Conservation (phyloP, 35 echinoderm and acorn worm species). For the Lytechinus variegatus region DNA sequence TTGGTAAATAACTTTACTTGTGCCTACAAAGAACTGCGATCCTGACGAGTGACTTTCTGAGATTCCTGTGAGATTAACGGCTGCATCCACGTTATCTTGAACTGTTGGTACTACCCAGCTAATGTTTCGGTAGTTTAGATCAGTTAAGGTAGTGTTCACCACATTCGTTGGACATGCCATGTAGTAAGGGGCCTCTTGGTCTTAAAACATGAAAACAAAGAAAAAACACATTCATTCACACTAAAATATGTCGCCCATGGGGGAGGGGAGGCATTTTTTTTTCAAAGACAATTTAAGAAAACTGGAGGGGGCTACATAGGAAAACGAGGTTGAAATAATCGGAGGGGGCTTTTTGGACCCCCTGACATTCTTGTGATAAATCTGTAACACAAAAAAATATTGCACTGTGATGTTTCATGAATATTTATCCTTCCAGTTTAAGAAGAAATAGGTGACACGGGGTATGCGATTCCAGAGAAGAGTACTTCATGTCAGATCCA, state of each 20-base stretch:
- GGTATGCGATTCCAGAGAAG: too few species aligned
- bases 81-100: constrained; percentile 22
- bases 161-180: not conserved
- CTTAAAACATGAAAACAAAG: not conserved
- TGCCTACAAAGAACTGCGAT: not conserved
- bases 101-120: constrained; percentile 1
- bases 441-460: too few species aligned
- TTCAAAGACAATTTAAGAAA: too few species aligned
- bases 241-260: not conserved
- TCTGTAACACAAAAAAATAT: too few species aligned
- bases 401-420: too few species aligned
- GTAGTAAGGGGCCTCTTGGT: constrained; percentile 31
- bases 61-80: not conserved
- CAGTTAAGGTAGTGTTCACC: not conserved
- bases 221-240: not conserved
- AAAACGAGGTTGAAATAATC: too few species aligned
- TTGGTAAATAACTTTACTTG: not conserved
- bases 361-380: too few species aligned
- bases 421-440: too few species aligned
- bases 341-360: too few species aligned
- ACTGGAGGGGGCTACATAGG: too few species aligned
- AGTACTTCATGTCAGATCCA: too few species aligned
- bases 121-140: not conserved
- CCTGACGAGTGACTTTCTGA: constrained; percentile 26
- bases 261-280: too few species aligned